phyloP scores from a whole-genome alignment of 2,888 invertebrate species.

The Latheticus oryzae region DNA sequence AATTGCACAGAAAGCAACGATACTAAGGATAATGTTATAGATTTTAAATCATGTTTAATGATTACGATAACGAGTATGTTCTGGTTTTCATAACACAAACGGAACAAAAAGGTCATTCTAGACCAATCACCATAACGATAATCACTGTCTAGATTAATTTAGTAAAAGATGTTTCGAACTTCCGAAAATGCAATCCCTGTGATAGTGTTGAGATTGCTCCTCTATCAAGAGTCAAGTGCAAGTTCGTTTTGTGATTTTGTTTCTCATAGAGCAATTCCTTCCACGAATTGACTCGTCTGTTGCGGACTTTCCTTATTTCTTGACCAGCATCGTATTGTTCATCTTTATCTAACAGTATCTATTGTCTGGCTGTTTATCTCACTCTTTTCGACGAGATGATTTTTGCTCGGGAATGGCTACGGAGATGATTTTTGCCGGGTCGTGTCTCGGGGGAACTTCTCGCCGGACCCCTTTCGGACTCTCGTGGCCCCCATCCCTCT shows the following conservation, averaged over 20 bases:
- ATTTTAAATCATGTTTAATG: too few species aligned
- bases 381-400: conserved; percentile 56
- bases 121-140: too few species aligned
- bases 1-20: too few species aligned
- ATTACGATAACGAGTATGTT: too few species aligned
- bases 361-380: conserved; percentile 43
- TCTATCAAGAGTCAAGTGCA: conserved; percentile 52
- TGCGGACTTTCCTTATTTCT: conserved; percentile 48
- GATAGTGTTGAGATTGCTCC: conserved; percentile 50
- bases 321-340: conserved; percentile 38
- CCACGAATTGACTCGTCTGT: conserved; percentile 54
- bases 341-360: conserved; percentile 47
- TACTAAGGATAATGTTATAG: too few species aligned
- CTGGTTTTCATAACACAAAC: too few species aligned
- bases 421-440: conserved; percentile 56
- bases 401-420: conserved; percentile 58
- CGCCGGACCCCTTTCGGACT: conserved; percentile 49
- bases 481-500: conserved; percentile 45
- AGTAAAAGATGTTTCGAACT: neutral
- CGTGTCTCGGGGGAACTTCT: conserved; percentile 45
- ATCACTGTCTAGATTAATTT: too few species aligned
- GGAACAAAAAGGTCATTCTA: too few species aligned
- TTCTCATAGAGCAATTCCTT: conserved; percentile 57
- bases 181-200: conserved; percentile 1
- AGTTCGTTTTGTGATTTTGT: conserved; percentile 57